phyloP scores from a whole-genome alignment of 2,888 invertebrate species.

The Morpho helenor region DNA sequence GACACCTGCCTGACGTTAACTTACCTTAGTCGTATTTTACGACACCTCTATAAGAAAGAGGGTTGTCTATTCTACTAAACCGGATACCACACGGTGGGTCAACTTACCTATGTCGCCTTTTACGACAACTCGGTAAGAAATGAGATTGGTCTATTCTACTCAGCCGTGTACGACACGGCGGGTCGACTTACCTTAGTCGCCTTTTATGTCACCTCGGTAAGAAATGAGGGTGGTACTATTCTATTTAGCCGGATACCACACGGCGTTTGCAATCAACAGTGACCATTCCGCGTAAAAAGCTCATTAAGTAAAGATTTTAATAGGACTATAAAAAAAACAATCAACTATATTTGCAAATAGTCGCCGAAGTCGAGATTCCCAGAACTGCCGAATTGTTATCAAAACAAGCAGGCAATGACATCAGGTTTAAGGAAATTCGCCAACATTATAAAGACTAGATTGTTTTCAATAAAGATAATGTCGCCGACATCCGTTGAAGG shows the following conservation, averaged over 20 bases:
- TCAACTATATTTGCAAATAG: constrained; percentile 3
- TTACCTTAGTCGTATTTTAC: too few relatives aligned
- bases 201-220: not conserved
- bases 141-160: too few relatives aligned
- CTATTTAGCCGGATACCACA: too few relatives aligned
- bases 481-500: constrained; percentile 1
- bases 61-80: too few relatives aligned
- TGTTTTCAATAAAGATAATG: constrained; percentile 7
- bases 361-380: not conserved
- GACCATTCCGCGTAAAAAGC: constrained; percentile 9
- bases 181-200: too few relatives aligned
- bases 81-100: too few relatives aligned
- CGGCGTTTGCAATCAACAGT: constrained; percentile 3
- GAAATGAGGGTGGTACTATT: too few relatives aligned
- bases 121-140: too few relatives aligned
- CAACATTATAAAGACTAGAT: constrained; percentile 6
- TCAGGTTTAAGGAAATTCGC: constrained; percentile 6
- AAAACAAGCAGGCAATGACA: constrained; percentile 6
- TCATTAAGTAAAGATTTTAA: constrained; percentile 4
- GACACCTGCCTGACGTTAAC: too few relatives aligned
- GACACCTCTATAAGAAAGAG: too few relatives aligned
- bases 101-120: too few relatives aligned
- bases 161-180: too few relatives aligned
- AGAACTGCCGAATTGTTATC: constrained; percentile 4
- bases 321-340: constrained; percentile 9